A percentile compares a stretch with the other conserved stretches of the same genome.
Evolutionary conservation across 1,140 invertebrate genomes (phyloP).

Genomic region (Apis mellifera): DNA sequence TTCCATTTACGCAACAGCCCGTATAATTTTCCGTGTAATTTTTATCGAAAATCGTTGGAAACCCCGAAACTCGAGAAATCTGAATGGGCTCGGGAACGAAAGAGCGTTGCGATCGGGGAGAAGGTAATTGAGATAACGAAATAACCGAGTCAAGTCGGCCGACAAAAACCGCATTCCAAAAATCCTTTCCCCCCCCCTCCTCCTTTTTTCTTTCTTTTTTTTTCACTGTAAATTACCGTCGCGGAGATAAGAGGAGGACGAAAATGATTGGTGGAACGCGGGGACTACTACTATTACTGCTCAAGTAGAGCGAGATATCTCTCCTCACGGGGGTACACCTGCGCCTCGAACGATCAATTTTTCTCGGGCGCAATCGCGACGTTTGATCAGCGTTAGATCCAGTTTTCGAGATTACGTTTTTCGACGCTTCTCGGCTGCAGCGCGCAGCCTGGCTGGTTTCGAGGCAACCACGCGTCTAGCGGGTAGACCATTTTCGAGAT

Average conservation of each 20-base stretch:
- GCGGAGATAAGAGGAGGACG: background rate
- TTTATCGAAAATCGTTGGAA: background rate
- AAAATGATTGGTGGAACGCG: conserved; percentile 6
- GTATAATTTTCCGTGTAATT: background rate
- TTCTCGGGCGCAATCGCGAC: background rate
- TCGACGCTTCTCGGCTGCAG: background rate
- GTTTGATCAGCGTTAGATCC: background rate
- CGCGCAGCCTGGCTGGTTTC: background rate
- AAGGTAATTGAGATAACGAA: too few relatives aligned
- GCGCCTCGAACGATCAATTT: conserved; percentile 18
- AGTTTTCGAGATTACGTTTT: conserved; percentile 22
- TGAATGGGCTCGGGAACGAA: too few relatives aligned
- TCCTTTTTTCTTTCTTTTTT: too few relatives aligned
- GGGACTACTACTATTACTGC: background rate
- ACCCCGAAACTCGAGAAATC: background rate
- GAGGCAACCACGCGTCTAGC: conserved; percentile 5
- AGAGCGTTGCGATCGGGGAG: too few relatives aligned
- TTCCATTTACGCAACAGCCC: background rate
- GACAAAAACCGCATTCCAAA: too few relatives aligned
- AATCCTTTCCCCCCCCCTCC: too few relatives aligned
- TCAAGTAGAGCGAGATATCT: background rate
- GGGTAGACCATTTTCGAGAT: conserved; percentile 25
- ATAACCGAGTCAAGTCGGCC: too few relatives aligned
- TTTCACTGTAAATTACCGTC: background rate
- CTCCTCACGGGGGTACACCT: conserved; percentile 3